Evolutionary conservation across 1,140 invertebrate genomes (phyloP).

Genomic region (Orchesella cincta): DNA sequence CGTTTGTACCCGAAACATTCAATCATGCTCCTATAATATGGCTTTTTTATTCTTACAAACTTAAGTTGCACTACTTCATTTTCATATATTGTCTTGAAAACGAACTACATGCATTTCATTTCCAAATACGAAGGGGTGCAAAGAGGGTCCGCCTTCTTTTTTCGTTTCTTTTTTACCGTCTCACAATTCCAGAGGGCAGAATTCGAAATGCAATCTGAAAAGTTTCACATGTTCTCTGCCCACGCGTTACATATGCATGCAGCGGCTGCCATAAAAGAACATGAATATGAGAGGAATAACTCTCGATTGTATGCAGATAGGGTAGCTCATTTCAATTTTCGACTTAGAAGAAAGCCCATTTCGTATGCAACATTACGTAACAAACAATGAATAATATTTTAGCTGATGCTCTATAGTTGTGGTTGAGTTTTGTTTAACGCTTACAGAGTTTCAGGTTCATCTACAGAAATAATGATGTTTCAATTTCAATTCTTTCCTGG

Average conservation of each 20-base stretch:
- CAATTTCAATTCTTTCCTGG: not conserved
- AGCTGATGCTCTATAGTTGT: not conserved
- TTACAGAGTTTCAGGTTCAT: not conserved
- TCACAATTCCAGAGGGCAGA: too few relatives aligned
- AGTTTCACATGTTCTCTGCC: too few relatives aligned
- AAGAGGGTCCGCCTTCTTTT: too few relatives aligned
- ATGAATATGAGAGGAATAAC: not conserved
- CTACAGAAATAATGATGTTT: not conserved
- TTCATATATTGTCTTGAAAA: too few relatives aligned
- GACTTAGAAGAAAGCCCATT: too few relatives aligned
- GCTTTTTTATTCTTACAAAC: not conserved
- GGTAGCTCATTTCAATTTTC: not conserved
- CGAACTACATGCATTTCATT: too few relatives aligned
- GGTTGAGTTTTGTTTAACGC: not conserved
- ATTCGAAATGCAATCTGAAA: not conserved
- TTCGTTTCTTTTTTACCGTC: too few relatives aligned
- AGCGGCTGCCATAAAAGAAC: not conserved
- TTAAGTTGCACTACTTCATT: too few relatives aligned
- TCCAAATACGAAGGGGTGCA: too few relatives aligned
- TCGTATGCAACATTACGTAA: not conserved
- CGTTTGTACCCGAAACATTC: too few relatives aligned
- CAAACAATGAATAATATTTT: not conserved
- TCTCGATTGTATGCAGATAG: not conserved
- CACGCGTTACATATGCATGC: too few relatives aligned
- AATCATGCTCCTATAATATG: too few relatives aligned